These are phyloP conservation scores for Melipona beecheii DNA, from an alignment of 2,888 invertebrate genomes.

Conservation along the genomic window DNA sequence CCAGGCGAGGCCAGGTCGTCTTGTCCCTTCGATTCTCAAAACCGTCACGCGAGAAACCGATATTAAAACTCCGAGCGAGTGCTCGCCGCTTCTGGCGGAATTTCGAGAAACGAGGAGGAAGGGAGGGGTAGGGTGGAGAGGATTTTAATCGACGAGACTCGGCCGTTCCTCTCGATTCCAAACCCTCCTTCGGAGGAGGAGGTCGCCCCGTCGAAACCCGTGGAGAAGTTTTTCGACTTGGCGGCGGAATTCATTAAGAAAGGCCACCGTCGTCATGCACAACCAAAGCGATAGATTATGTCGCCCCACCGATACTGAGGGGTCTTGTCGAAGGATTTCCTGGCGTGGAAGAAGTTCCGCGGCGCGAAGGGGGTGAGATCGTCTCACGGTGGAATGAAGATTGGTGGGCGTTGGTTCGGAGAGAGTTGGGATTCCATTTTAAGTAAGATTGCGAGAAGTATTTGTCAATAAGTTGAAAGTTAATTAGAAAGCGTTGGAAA, in stretches of 20 bases:
- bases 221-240: conserved; percentile 25
- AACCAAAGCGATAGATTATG: conserved; percentile 33
- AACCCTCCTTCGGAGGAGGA: background rate
- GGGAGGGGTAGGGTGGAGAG: background rate
- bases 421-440: background rate
- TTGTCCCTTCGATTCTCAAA: conserved; percentile 56
- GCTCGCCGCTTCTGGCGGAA: conserved; percentile 34
- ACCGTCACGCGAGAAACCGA: conserved; percentile 54
- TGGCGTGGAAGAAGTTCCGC: background rate
- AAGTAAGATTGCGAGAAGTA: background rate
- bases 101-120: conserved; percentile 34
- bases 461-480: background rate
- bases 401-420: background rate
- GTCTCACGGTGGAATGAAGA: background rate
- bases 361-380: background rate
- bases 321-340: background rate
- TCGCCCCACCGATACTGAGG: conserved; percentile 26
- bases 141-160: conserved; percentile 48
- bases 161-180: background rate
- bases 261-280: conserved; percentile 4
- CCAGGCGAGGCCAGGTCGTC: conserved; percentile 3
- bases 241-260: conserved; percentile 41
- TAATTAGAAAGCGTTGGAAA: no score
- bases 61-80: conserved; percentile 53
- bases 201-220: background rate